These are phyloP conservation scores for Mimachlamys varia DNA, from an alignment of 2,888 invertebrate genomes.

Conservation along the genomic window DNA sequence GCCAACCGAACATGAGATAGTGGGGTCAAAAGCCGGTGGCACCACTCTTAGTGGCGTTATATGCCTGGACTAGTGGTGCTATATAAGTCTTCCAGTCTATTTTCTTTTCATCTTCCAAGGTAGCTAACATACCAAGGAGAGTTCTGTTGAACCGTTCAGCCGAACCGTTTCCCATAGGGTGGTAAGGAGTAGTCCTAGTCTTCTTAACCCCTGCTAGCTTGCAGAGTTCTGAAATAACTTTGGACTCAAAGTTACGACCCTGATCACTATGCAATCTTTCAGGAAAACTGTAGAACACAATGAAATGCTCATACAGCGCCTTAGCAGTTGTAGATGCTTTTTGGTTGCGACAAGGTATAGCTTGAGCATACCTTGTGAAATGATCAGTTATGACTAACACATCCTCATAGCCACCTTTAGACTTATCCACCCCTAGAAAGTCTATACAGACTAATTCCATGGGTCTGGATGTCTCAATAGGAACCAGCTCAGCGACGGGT, in stretches of 20 bases:
- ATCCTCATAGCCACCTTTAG: background rate
- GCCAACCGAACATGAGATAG: too few relatives aligned
- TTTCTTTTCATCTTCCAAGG: background rate
- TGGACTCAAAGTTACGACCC: too few relatives aligned
- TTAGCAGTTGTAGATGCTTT: too few relatives aligned
- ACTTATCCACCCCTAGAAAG: too few relatives aligned
- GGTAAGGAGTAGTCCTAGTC: background rate
- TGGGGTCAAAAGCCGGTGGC: constrained; percentile 29
- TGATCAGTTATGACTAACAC: background rate
- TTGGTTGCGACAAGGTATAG: too few relatives aligned
- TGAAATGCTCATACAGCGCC: too few relatives aligned
- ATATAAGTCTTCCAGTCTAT: background rate
- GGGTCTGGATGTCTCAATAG: background rate
- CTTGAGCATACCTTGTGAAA: background rate
- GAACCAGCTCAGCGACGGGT: background rate
- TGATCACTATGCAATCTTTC: too few relatives aligned
- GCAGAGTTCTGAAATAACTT: too few relatives aligned
- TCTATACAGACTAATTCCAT: background rate
- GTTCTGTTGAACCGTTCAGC: background rate
- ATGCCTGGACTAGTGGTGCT: too few relatives aligned
- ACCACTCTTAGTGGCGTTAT: constrained; percentile 34
- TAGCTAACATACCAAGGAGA: background rate
- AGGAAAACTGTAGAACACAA: too few relatives aligned
- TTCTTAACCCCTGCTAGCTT: background rate
- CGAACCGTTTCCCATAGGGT: background rate